Percentiles rank a stretch among this genome's conserved stretches.
Conservation (phyloP, 2,113 vertebrate species). For the Numida meleagris region DNA sequence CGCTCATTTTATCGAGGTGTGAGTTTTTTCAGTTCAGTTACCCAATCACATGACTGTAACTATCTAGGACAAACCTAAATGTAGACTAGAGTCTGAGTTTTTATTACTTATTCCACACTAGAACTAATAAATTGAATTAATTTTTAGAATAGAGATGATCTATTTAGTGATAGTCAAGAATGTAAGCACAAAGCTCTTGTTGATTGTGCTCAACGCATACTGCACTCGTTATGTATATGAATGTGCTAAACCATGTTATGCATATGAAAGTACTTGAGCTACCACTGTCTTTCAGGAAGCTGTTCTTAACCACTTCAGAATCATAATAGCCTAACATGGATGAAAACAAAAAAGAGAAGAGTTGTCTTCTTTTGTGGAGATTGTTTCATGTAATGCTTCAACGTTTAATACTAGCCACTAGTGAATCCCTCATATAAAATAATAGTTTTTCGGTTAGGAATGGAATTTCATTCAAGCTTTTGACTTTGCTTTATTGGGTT, state of each 20-base stretch:
- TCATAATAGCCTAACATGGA: not conserved
- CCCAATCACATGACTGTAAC: accelerated
- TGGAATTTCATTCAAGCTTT: not conserved
- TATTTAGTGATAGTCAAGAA: not conserved
- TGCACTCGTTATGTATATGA: not conserved
- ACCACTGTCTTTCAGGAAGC: not conserved
- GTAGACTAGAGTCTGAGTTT: not conserved
- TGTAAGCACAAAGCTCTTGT: not conserved
- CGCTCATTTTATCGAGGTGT: not conserved
- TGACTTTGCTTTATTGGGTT: not conserved
- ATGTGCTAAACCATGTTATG: no score
- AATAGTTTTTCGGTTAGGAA: not conserved
- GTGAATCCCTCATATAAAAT: not conserved
- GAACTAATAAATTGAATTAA: not conserved
- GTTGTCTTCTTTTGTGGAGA: not conserved
- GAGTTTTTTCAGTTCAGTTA: not conserved
- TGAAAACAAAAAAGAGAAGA: not conserved
- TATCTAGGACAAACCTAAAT: not conserved
- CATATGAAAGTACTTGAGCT: not conserved
- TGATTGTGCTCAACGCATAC: not conserved
- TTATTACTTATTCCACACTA: not conserved
- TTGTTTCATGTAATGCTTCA: not conserved
- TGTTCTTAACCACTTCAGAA: not conserved
- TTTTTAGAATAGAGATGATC: not conserved
- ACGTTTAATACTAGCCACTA: not conserved